Conservation (phyloP, 2,113 vertebrate species). For the Calonectris borealis region DNA sequence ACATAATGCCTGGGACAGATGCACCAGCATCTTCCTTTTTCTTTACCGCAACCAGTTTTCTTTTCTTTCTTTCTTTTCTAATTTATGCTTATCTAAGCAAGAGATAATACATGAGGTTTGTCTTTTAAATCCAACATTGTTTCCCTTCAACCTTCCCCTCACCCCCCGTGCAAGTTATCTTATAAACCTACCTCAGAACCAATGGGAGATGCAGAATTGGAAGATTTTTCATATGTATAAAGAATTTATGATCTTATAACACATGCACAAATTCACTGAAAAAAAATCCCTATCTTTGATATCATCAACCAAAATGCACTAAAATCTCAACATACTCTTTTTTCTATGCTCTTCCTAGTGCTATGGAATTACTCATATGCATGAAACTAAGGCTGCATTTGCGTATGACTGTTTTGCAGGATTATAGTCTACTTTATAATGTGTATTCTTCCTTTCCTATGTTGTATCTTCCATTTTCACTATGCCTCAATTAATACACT, state of each 20-base stretch:
- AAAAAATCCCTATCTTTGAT: not conserved
- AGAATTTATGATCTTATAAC: not conserved
- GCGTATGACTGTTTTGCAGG: not conserved
- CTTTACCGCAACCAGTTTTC: not conserved
- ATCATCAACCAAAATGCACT: not conserved
- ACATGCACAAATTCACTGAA: not conserved
- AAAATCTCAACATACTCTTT: not conserved
- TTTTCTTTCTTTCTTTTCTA: not conserved
- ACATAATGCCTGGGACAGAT: not conserved
- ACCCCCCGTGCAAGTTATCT: not conserved
- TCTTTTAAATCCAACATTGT: not conserved
- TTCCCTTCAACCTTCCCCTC: not conserved
- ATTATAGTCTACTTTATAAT: not conserved
- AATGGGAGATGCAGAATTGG: not conserved
- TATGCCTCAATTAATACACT: conserved; percentile 53
- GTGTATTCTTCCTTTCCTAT: not conserved
- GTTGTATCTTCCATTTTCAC: conserved; percentile 43
- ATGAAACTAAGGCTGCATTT: not conserved
- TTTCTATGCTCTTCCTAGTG: not conserved
- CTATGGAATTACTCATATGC: not conserved
- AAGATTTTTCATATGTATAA: not conserved
- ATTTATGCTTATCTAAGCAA: not conserved
- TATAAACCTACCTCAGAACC: not conserved
- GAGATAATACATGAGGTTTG: not conserved
- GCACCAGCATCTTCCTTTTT: not conserved